Percentiles rank a stretch among this genome's conserved stretches.
Evolutionary conservation across 2,113 vertebrate species (phyloP).

Genomic region (Oenanthe oenanthe): DNA sequence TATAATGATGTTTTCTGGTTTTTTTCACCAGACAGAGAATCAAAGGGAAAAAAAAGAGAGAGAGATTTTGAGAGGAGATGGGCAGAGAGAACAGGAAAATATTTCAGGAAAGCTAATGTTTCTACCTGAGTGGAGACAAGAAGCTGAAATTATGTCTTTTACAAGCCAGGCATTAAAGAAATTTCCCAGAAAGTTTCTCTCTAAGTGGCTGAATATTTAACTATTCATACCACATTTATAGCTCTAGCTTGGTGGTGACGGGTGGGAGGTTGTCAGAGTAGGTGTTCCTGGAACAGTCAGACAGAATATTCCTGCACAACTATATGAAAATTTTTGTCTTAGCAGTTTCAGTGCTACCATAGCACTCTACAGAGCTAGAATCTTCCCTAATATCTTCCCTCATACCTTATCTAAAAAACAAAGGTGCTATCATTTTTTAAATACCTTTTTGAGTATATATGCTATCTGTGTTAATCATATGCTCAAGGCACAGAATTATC

Average conservation of each 20-base stretch:
- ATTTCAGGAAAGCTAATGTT: neutral
- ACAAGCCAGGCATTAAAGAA: neutral
- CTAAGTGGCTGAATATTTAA: neutral
- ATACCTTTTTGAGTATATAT: neutral
- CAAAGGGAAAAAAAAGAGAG: neutral
- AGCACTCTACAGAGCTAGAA: neutral
- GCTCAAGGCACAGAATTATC: neutral
- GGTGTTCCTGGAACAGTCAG: neutral
- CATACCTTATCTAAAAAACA: neutral
- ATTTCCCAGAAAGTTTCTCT: neutral
- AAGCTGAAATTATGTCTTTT: neutral
- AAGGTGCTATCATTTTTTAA: neutral
- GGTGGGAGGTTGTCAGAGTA: neutral
- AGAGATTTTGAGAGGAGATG: neutral
- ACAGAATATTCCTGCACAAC: neutral
- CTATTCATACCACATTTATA: neutral
- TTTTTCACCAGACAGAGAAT: neutral
- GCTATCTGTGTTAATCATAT: neutral
- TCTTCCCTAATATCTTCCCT: neutral
- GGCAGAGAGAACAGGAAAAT: neutral
- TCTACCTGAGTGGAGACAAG: neutral
- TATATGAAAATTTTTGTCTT: neutral
- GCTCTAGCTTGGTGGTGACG: neutral
- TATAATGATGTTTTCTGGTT: neutral
- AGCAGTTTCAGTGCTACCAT: neutral